phyloP scores from a whole-genome alignment of 2,113 vertebrate species.

The Brachypodius melanocephalos region DNA sequence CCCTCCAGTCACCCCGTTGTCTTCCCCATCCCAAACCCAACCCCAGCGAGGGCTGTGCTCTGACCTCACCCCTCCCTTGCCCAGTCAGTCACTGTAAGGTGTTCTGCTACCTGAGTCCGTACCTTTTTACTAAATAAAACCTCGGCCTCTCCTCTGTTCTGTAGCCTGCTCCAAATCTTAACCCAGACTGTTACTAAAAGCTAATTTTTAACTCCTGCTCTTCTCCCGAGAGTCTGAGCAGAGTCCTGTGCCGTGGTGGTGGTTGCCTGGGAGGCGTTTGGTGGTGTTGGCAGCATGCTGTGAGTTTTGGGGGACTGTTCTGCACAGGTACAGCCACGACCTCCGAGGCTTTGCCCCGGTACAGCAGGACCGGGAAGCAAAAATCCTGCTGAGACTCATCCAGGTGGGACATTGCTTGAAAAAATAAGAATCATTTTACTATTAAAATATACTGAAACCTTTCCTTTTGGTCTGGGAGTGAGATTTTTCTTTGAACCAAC shows the following conservation, averaged over 20 bases:
- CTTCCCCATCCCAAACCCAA: not conserved
- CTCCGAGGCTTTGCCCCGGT: not conserved
- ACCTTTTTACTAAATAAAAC: constrained; percentile 36
- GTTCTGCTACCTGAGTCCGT: constrained; percentile 20
- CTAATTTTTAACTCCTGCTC: not conserved
- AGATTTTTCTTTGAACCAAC: not conserved
- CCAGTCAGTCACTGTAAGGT: constrained; percentile 28
- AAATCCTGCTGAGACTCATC: not conserved
- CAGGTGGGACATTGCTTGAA: constrained; percentile 6
- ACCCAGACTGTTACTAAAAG: constrained; percentile 41
- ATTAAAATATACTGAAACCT: not conserved
- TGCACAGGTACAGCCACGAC: not conserved
- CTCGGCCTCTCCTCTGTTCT: not conserved
- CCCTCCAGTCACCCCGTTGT: not conserved
- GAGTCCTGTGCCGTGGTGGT: not conserved
- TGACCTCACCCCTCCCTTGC: constrained; percentile 30
- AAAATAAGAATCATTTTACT: not conserved
- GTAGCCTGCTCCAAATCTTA: constrained; percentile 5
- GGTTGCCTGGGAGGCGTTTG: not conserved
- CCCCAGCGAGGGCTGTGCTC: constrained; percentile 31
- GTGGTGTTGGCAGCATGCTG: not conserved
- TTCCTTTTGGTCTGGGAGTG: constrained; percentile 2
- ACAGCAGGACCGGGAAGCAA: not conserved
- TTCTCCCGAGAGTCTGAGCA: not conserved
- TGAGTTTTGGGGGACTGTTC: not conserved